Percentiles rank a stretch among this genome's conserved stretches.
Conservation (phyloP, 2,113 vertebrate genomes). For the Platysteira castanea region DNA sequence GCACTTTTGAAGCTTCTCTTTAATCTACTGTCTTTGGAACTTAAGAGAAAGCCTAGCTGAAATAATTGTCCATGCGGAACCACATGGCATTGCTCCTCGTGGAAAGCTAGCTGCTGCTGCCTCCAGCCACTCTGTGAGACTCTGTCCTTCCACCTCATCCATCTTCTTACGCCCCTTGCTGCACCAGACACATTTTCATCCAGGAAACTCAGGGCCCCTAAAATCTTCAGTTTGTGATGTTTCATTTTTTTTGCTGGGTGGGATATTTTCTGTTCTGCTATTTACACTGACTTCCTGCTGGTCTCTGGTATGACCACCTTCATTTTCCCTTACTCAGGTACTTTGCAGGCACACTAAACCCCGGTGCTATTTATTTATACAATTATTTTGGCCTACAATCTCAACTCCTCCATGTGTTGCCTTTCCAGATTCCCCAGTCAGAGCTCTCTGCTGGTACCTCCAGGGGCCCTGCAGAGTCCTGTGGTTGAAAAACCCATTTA, state of each 20-base stretch:
- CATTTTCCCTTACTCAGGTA: slow-evolving; percentile 19
- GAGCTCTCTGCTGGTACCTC: neutral
- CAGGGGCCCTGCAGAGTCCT: neutral
- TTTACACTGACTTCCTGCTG: neutral
- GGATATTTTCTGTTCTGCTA: slow-evolving; percentile 34
- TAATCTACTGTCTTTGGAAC: neutral
- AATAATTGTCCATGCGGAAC: neutral
- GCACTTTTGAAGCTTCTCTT: neutral
- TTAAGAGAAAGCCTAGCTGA: neutral
- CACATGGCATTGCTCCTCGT: neutral
- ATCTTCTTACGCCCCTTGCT: neutral
- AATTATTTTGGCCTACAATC: slow-evolving; percentile 8
- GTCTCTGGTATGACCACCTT: neutral
- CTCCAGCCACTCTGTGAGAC: neutral
- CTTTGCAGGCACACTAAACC: neutral
- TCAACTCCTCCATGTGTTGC: neutral
- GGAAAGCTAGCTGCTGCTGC: neutral
- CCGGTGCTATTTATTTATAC: neutral
- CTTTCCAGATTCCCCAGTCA: neutral
- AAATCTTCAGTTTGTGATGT: neutral
- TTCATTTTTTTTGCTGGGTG: slow-evolving; percentile 26
- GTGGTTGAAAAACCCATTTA: neutral
- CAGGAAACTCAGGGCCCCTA: slow-evolving; percentile 29
- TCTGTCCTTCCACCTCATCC: slow-evolving; percentile 36
- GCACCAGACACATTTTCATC: slow-evolving; percentile 8